Base-by-base conservation (phyloP, 2,113 vertebrate genomes). In the Fregetta grallaria region DNA sequence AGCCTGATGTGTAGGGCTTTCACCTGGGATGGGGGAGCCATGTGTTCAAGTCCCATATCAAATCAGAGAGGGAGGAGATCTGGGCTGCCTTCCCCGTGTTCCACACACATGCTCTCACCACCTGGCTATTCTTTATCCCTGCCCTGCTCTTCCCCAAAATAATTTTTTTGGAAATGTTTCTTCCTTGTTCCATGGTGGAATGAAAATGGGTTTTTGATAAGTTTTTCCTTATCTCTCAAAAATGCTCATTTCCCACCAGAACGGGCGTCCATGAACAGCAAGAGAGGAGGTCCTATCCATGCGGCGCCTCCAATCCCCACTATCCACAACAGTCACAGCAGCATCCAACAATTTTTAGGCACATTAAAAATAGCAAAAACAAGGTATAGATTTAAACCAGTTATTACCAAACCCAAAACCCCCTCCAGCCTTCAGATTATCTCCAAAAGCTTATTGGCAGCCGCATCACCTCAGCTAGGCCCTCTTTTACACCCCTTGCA, bases 21-120 rank as follows among this genome's bases (percentile, higher is more conserved):
- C 44, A 55, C 27, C 44, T 1, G 1, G 53, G 5, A 32, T 30
- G 9, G 13, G 36, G 9, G 15, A 86, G 21, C 16, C 22, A 22
- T 5, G 5, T 7, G 7, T 50, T 36, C 52, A 45, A 86, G n/a
- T 42, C 5, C 40, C 19, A 6, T 10, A 23, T 4, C 38, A 58
- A 67, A 88, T 9, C 29, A 36, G 42, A 44, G 14, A 47, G 8
- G 3, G 16, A 77, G 52, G 40, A 63, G 61, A 73, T 6, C 44
- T 18, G 15, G 10, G 27, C 29, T 29, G 72, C 49, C 27, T 58
- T 70, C 23, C 47, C 32, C 59, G 59, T 0, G 0, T 42, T 67
- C 44, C 66, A 79, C 11, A 16, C 3, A 40, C 0, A 0, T 36
- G 40, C 71, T 77, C 82, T 92, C 36, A 84, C 9, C 45, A 91